Evolutionary conservation across 2,888 invertebrate species (phyloP), one percentile per base, ranked within the genome.

Genomic region (Helicoverpa assulta): DNA sequence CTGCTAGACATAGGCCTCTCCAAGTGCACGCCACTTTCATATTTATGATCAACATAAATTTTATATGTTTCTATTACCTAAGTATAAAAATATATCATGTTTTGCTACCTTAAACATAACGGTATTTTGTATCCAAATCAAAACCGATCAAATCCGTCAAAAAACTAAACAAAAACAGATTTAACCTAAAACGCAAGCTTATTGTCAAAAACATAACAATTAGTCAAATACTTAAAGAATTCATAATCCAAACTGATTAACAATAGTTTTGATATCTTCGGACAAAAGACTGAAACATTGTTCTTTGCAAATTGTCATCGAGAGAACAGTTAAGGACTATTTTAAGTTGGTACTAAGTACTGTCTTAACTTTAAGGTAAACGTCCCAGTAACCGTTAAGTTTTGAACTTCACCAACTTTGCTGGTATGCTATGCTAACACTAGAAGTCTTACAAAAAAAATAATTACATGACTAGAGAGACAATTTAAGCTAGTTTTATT

Each of bases 261-360:
- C 66, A 73, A 70, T 58, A 37, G 58, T 67, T 66, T 63, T 66
- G 73, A 65, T 61, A 64, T 59, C 53, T 78, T 65, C 37, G 60
- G 26, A 76, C 67, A 78, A 76, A 73, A 78, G 67, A 63, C 16
- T 57, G 52, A 53, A 69, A 62, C 62, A 64, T 60, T 61, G 56
- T 67, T 67, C 70, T 66, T 59, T 60, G 47, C 33, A 73, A 65
- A 73, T 70, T 73, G 69, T 80, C 77, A 59, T 40, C n/a, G 50
- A 67, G 77, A 75, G 26, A 57, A 82, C 74, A 61, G 77, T 82
- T 74, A 74, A 50, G 63, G 59, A 70, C 65, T 68, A 64, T 66
- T 73, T 60, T 61, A 65, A 64, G 37, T n/a, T n/a, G n/a, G n/a
- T 58, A n/a, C 10, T 67, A 60, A 66, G 63, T 63, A 52, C 7